phyloP scores from a whole-genome alignment of 2,113 vertebrate species.

The Anolis sagrei region DNA sequence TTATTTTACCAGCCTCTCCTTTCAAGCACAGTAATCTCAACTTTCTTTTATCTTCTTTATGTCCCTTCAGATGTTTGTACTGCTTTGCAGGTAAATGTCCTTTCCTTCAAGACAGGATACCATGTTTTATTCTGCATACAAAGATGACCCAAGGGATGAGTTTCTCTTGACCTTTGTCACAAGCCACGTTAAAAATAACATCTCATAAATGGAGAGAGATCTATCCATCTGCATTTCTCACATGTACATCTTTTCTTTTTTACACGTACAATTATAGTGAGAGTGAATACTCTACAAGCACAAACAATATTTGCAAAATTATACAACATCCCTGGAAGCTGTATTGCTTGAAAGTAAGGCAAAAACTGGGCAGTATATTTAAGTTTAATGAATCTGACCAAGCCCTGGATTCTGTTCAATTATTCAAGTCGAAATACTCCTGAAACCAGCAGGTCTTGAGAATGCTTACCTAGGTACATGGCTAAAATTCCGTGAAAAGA shows the following conservation, averaged over 20 bases:
- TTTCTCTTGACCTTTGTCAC: not conserved
- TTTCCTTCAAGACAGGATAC: not conserved
- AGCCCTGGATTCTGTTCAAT: not conserved
- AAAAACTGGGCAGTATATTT: not conserved
- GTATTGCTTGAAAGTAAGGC: no score
- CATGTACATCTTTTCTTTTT: not conserved
- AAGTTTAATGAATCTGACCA: not conserved
- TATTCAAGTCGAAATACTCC: not conserved
- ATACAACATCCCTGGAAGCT: no score
- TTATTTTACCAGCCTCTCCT: no score
- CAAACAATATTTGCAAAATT: no score
- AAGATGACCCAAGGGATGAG: not conserved
- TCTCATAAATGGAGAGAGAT: not conserved
- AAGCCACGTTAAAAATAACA: not conserved
- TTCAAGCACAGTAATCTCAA: no score
- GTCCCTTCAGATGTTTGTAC: not conserved
- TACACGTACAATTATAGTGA: not conserved
- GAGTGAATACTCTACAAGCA: not conserved
- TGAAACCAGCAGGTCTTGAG: not conserved
- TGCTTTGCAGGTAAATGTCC: not conserved
- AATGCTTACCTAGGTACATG: not conserved
- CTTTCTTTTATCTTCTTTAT: not conserved
- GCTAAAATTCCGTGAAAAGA: not conserved
- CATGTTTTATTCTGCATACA: not conserved
- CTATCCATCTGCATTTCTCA: not conserved